These are phyloP conservation scores for Drosophila birchii DNA, from an alignment of 2,888 invertebrate genomes.

Conservation along the genomic window DNA sequence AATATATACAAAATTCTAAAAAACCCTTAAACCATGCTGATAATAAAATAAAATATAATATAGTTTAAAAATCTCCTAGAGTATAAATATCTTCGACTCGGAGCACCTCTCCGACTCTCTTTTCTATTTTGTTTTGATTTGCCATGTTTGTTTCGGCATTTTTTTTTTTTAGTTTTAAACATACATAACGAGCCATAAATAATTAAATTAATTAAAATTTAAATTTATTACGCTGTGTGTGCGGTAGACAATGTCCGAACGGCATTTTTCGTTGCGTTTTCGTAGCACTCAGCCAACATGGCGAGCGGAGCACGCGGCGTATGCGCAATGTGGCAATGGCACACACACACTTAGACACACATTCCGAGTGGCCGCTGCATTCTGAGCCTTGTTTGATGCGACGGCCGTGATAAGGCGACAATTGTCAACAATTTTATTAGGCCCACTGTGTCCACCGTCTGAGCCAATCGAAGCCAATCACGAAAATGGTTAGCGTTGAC, in stretches of 20 bases:
- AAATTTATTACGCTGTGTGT: conserved; percentile 75
- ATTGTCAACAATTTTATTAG: conserved; percentile 80
- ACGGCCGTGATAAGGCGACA: conserved; percentile 78
- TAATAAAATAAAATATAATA: not conserved
- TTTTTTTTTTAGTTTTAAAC: conserved; percentile 46
- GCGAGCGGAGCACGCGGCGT: conserved; percentile 64
- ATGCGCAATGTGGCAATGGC: conserved; percentile 55
- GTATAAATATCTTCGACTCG: not conserved
- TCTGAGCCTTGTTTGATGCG: conserved; percentile 73
- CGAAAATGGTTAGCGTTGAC: conserved; percentile 72
- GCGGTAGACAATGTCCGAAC: conserved; percentile 34
- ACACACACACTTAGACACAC: not conserved
- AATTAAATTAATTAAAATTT: conserved; percentile 81
- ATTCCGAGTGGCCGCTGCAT: conserved; percentile 54
- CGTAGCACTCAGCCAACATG: conserved; percentile 2
- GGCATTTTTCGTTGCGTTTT: conserved; percentile 21
- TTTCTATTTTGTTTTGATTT: conserved; percentile 10
- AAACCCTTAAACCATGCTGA: too few species aligned
- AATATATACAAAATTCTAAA: too few species aligned
- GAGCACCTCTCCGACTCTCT: not conserved
- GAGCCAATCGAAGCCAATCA: conserved; percentile 81
- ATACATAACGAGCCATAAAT: conserved; percentile 68
- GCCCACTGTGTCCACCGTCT: conserved; percentile 28
- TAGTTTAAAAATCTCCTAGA: not conserved
- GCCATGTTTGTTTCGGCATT: conserved; percentile 9